Conservation (phyloP, 2,797 vertebrate genomes). For the Xiphorhynchus erythropygius region DNA sequence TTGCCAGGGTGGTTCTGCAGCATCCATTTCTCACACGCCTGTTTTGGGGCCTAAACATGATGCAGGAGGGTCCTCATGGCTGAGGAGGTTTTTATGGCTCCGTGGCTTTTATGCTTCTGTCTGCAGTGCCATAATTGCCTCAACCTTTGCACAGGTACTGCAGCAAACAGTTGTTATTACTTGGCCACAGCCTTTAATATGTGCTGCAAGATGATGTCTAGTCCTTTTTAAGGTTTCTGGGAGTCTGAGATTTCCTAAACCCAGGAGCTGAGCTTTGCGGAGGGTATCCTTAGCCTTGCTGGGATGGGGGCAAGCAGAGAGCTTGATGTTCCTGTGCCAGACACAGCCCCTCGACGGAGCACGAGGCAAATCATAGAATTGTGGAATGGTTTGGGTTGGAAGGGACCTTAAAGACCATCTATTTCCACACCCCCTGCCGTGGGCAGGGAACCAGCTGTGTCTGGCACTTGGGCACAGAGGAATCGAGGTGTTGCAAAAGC, state of each 20-base stretch:
- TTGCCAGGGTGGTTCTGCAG: not conserved
- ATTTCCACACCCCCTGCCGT: not conserved
- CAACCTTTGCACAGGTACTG: not conserved
- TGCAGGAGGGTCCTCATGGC: not conserved
- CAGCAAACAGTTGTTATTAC: not conserved
- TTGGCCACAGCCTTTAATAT: not conserved
- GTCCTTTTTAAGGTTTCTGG: not conserved
- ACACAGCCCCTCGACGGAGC: not conserved
- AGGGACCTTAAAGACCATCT: not conserved
- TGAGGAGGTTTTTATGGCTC: not conserved
- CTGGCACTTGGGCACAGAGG: slow-evolving; percentile 1
- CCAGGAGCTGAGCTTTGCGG: not conserved
- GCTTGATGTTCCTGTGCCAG: not conserved
- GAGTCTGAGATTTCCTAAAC: not conserved
- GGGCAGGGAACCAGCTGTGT: not conserved
- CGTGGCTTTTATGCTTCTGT: not conserved
- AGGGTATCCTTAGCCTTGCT: not conserved
- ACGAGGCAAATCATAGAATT: not conserved
- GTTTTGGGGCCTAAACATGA: fast-evolving
- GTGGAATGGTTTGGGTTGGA: not conserved
- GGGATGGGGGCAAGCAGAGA: fast-evolving
- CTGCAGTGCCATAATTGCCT: not conserved
- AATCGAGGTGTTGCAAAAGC: not conserved
- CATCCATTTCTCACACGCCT: not conserved
- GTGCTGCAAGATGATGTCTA: not conserved